A percentile compares a stretch with the other conserved stretches of the same genome.
phyloP scores from a whole-genome alignment of 2,888 invertebrate genomes.

The Latheticus oryzae region DNA sequence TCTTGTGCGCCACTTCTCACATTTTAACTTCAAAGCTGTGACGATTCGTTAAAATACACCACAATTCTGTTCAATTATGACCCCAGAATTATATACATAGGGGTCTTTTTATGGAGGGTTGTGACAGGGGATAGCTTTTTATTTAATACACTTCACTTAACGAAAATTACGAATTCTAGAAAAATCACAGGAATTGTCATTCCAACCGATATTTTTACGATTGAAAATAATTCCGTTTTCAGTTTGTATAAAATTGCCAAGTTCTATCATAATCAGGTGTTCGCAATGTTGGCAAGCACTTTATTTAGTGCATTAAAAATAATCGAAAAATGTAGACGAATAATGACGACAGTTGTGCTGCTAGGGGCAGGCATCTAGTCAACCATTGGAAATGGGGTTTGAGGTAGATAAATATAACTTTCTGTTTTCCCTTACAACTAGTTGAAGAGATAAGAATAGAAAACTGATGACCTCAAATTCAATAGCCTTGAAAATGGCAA shows the following conservation, averaged over 20 bases:
- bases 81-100: slow-evolving; percentile 9
- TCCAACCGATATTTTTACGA: no score
- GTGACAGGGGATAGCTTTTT: slow-evolving; percentile 11
- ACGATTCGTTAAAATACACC: slow-evolving; percentile 16
- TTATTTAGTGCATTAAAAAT: no score
- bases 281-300: no score
- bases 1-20: no score
- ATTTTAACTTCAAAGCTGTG: no score
- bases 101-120: slow-evolving; percentile 21
- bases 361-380: slow-evolving; percentile 7
- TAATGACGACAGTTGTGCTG: no score
- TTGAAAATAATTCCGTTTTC: no score
- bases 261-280: no score
- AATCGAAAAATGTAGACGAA: no score
- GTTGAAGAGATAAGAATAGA: slow-evolving; percentile 14
- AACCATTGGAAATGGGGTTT: slow-evolving; percentile 15
- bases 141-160: slow-evolving; percentile 7
- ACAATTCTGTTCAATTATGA: slow-evolving; percentile 23
- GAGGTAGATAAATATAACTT: slow-evolving; percentile 11
- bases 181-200: slow-evolving; percentile 2
- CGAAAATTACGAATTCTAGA: slow-evolving; percentile 4
- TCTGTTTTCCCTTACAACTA: slow-evolving; percentile 9
- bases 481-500: no score
- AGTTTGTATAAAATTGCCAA: no score
- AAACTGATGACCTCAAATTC: no score